Percentiles rank a stretch among this genome's conserved stretches.
Evolutionary conservation across 2,113 vertebrate genomes (phyloP).

Genomic region (Balaenoptera acutorostrata): DNA sequence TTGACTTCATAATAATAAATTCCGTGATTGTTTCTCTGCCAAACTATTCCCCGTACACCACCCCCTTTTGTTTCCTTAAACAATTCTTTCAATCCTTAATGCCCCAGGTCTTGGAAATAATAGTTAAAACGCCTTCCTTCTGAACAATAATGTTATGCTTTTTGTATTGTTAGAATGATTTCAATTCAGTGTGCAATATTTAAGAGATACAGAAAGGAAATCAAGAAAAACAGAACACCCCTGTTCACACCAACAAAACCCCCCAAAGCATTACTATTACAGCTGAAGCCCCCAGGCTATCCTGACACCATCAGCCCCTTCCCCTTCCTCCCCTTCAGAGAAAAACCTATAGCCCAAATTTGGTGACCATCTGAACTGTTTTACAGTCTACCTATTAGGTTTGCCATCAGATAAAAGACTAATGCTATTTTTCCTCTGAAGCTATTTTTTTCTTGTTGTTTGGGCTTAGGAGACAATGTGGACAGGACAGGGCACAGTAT

Average conservation of each 20-base stretch:
- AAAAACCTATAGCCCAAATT: not conserved
- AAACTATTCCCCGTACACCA: not conserved
- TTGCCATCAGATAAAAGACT: not conserved
- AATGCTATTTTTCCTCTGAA: not conserved
- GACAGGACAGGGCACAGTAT: not conserved
- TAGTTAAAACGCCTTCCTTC: conserved; percentile 13
- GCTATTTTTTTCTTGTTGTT: not conserved
- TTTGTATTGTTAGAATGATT: not conserved
- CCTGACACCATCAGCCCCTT: not conserved
- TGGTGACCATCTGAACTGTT: not conserved
- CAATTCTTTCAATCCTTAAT: not conserved
- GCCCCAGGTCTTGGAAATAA: not conserved
- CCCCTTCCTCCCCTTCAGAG: not conserved
- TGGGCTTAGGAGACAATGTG: not conserved
- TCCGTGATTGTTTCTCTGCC: not conserved
- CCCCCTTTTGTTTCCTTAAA: not conserved
- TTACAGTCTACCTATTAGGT: not conserved
- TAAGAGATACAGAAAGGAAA: conserved; percentile 13
- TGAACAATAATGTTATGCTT: not conserved
- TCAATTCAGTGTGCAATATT: not conserved
- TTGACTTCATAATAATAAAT: not conserved
- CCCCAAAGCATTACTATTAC: not conserved
- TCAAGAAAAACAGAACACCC: not conserved
- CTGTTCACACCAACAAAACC: not conserved
- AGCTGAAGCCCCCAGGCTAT: not conserved